Evolutionary conservation across 92 coral and sea anemone genomes (phyloP), one percentile per base, ranked within the genome.

Genomic region (Epizoanthus stellaris): DNA sequence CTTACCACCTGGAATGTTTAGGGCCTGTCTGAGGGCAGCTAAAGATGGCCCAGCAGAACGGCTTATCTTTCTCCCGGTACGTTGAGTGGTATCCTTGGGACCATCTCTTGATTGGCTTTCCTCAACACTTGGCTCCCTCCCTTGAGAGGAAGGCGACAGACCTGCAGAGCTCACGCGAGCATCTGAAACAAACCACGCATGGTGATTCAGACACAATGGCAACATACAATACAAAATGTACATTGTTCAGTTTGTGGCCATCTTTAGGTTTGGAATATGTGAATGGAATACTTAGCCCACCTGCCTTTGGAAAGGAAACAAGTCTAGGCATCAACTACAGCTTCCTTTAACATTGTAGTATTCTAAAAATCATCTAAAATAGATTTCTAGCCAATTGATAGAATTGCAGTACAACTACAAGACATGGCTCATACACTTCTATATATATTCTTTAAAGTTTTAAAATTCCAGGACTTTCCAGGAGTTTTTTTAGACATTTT

Each of bases 121-220:
- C 5, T 36, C 11, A 56, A 62, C n/a, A 5, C 17, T 15, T 4
- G 20, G 74, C 17, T 3, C 19, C 11, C 40, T 20, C 43, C 47
- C n/a, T 25, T 13, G 56, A 52, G 0, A 10, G 56, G 56, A 52
- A 52, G 56, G 56, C 12, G 56, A 52, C 56, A 52, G 87, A 19
- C 82, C 84, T 58, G 98, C 98, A 15, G 98, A 95, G 75, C 98
- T 91, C 19, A 89, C 93, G n/a, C 96, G 98, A 12, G 89, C 91
- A 80, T 89, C 93, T 88, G 73, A 42, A 61, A 86, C 43, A n/a
- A 74, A 49, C 43, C 7, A 19, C 14, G 57, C 30, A n/a, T 3
- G 58, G 5, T 11, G 52, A 34, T 11, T 21, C 4, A 21, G 39
- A 16, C 3, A 66, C 11, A 66, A 66, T 66, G 19, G 14, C 15